Evolutionary conservation across 1,140 invertebrate species (phyloP), one percentile per base, ranked within the genome.

Genomic region (Phymastichus coffea): DNA sequence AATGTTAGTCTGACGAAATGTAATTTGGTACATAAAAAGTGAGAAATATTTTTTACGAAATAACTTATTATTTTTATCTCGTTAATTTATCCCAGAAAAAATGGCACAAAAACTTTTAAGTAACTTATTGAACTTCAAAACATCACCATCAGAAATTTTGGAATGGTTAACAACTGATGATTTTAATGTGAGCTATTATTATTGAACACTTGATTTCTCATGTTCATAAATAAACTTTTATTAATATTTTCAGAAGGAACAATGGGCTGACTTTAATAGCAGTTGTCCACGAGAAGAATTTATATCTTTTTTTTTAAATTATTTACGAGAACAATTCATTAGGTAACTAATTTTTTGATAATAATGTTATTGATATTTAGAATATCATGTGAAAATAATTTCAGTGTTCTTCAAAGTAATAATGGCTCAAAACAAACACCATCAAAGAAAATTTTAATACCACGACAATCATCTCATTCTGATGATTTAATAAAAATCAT

Each of bases 131-230:
- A 65, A 61, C 44, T 64, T 44, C 10, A 61, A 65, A 64, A 56
- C 69, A 25, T 15, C 44, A 20, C 56, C 59, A 8, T 60, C 68
- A 10, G 46, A 63, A 55, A 56, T 71, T 55, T 40, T 70, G 2
- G 47, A 66, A 10, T 71, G 70, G 70, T 57, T 71, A 19, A 65
- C 64, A 23, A 60, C 52, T n/a, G 68, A 71, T 61, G 38, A 51
- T 58, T 60, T 47, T 48, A 41, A 37, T 53, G 58, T 55, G 56
- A 57, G 37, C 20, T 48, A 56, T 58, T 41, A 53, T 1, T 58
- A 57, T n/a, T 48, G 14, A 26, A 14, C 23, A 25, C 46, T 19
- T 40, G 17, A 46, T 46, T 46, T 6, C 12, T 33, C 12, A 12
- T 6, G 28, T 33, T 33, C 12, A 12, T 33, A 33, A 33, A 33